phyloP scores from a whole-genome alignment of 2,113 vertebrate species.

The Misgurnus anguillicaudatus region DNA sequence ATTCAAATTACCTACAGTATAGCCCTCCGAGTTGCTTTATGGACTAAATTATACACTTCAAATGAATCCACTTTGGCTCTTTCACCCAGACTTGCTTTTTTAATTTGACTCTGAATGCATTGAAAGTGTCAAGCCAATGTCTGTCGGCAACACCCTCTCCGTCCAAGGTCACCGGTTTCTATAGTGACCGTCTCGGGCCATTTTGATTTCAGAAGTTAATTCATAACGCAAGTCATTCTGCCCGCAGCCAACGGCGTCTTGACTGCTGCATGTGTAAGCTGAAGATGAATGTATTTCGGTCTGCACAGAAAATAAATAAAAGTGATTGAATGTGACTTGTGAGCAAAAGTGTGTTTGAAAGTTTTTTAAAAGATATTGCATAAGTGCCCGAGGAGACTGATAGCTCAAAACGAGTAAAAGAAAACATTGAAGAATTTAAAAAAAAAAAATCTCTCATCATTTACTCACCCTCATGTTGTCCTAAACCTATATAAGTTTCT shows the following conservation, averaged over 20 bases:
- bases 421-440: constrained; percentile 3
- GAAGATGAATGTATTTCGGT: not conserved
- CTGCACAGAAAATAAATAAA: not conserved
- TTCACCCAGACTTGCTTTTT: constrained; percentile 1
- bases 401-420: constrained; percentile 16
- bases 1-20: constrained; percentile 8
- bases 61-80: constrained; percentile 26
- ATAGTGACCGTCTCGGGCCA: constrained; percentile 44
- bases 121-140: constrained; percentile 41
- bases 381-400: constrained; percentile 35
- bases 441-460: constrained; percentile 7
- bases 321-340: constrained; percentile 14
- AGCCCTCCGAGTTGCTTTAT: not conserved
- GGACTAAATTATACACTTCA: constrained; percentile 32
- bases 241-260: constrained; percentile 9
- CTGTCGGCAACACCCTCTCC: constrained; percentile 24
- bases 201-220: constrained; percentile 52
- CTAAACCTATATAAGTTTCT: no score
- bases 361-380: constrained; percentile 19
- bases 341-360: constrained; percentile 10
- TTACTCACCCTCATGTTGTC: no score
- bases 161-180: constrained; percentile 55
- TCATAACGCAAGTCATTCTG: constrained; percentile 37
- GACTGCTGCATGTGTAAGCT: constrained; percentile 3
- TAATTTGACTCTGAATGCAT: constrained; percentile 50